Conservation (phyloP, 1,140 invertebrate species). For the Apis cerana region DNA sequence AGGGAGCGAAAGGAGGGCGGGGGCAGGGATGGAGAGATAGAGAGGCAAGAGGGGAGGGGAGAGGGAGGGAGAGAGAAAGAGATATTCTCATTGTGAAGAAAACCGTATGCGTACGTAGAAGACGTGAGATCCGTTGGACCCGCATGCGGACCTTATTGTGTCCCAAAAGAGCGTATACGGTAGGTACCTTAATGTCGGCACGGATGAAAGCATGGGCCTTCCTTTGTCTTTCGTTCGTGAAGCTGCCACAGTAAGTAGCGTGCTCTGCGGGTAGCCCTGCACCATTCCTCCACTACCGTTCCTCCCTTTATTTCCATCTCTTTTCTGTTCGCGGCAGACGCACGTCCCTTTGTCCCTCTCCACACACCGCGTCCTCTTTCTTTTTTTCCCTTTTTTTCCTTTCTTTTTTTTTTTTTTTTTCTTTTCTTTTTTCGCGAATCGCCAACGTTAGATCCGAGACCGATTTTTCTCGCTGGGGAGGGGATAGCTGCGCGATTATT, state of each 20-base stretch:
- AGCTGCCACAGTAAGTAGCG: slow-evolving; percentile 68
- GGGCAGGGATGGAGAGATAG: slow-evolving; percentile 20
- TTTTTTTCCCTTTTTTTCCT: no score
- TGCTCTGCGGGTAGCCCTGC: slow-evolving; percentile 66
- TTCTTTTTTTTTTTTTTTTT: no score
- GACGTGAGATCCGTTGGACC: slow-evolving; percentile 76
- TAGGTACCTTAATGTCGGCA: slow-evolving; percentile 76
- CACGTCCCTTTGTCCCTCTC: neutral
- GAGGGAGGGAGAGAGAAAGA: slow-evolving; percentile 61
- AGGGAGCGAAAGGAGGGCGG: slow-evolving; percentile 25
- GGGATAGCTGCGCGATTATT: neutral
- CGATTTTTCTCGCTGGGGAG: slow-evolving; percentile 18
- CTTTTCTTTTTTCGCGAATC: slow-evolving; percentile 33
- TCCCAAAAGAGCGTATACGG: slow-evolving; percentile 69
- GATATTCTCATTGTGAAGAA: slow-evolving; percentile 62
- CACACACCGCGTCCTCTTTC: neutral
- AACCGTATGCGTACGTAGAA: slow-evolving; percentile 60
- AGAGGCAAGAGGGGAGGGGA: slow-evolving; percentile 43
- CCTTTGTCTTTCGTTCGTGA: slow-evolving; percentile 69
- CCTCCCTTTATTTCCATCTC: slow-evolving; percentile 8
- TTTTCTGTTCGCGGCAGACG: neutral
- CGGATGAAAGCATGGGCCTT: slow-evolving; percentile 72
- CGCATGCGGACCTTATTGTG: slow-evolving; percentile 75
- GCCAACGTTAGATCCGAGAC: slow-evolving; percentile 12
- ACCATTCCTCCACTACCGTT: slow-evolving; percentile 49